phyloP scores from a whole-genome alignment of 2,888 invertebrate genomes.

The Diarsia brunnea region DNA sequence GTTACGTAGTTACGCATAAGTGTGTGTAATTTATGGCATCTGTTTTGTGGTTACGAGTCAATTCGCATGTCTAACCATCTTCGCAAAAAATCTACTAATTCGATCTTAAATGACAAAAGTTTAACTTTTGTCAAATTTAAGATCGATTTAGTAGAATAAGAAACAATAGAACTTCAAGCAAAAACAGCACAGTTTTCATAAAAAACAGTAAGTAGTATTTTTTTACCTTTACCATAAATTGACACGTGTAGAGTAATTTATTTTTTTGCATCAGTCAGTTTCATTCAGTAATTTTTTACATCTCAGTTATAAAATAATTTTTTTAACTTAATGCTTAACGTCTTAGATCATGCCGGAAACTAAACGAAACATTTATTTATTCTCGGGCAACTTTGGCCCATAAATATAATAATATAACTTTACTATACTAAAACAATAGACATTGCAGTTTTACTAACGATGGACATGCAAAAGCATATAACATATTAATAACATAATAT shows the following conservation, averaged over 20 bases:
- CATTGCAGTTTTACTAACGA: not conserved
- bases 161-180: not conserved
- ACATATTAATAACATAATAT: not conserved
- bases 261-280: not conserved
- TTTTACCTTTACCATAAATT: not conserved
- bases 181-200: not conserved
- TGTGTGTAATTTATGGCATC: not conserved
- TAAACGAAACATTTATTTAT: not conserved
- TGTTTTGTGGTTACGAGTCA: not conserved
- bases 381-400: no score
- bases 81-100: not conserved
- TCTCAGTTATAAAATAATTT: not conserved
- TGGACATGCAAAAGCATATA: not conserved
- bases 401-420: no score
- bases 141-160: no score
- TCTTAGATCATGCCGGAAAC: not conserved
- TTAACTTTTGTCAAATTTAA: no score
- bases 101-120: not conserved
- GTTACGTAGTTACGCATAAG: conserved; percentile 2
- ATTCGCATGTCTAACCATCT: not conserved
- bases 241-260: not conserved
- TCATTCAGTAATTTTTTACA: not conserved
- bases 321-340: not conserved
- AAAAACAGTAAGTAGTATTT: not conserved
- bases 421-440: not conserved